Percentiles rank a stretch among this genome's conserved stretches.
Conservation (phyloP, 2,797 vertebrate species). For the Schizopygopsis malacanthus region DNA sequence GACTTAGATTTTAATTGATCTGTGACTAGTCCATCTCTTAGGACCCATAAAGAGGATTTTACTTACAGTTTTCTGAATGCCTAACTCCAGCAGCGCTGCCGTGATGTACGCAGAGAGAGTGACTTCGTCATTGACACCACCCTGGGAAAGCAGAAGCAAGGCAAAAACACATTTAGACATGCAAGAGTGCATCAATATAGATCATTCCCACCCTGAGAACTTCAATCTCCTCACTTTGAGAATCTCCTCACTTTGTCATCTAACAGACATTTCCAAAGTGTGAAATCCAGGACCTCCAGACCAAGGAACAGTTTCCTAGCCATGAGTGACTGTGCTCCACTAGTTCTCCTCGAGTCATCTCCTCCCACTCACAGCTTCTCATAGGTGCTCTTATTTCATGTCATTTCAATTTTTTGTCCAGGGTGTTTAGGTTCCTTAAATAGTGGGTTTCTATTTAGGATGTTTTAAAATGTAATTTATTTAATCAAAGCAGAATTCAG, state of each 20-base stretch:
- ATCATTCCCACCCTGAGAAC: background rate
- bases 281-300: slow-evolving; percentile 14
- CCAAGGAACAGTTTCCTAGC: background rate
- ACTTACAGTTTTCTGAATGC: slow-evolving; percentile 64
- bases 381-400: background rate
- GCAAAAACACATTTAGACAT: no score
- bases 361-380: background rate
- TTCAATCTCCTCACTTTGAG: background rate
- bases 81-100: slow-evolving; percentile 75
- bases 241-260: background rate
- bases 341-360: background rate
- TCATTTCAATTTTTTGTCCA: no score
- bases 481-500: no score
- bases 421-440: background rate
- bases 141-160: slow-evolving; percentile 64
- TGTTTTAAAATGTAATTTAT: no score
- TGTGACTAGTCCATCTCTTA: background rate
- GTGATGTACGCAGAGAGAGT: slow-evolving; percentile 80
- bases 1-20: no score
- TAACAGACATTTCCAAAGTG: slow-evolving; percentile 19
- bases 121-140: slow-evolving; percentile 79
- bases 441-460: no score
- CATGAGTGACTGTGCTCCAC: background rate
- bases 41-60: background rate
- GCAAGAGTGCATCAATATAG: no score